Evolutionary conservation across 1,140 invertebrate genomes (phyloP).

Genomic region (Dinoponera quadriceps): DNA sequence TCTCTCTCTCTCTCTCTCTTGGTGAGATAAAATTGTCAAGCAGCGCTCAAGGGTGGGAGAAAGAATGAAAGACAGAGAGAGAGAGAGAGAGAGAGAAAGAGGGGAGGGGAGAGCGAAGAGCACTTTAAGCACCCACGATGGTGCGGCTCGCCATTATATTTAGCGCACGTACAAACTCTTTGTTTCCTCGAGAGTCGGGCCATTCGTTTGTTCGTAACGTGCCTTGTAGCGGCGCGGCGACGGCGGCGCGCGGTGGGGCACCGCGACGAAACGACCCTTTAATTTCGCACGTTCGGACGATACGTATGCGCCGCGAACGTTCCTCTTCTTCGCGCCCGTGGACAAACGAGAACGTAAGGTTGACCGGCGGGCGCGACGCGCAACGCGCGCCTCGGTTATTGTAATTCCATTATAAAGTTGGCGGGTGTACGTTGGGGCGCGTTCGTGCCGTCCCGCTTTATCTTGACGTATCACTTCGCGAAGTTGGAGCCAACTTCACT

Average conservation of each 20-base stretch:
- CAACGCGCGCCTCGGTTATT: neutral
- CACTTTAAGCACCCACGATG: constrained; percentile 35
- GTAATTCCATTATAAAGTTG: constrained; percentile 40
- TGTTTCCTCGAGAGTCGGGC: constrained; percentile 64
- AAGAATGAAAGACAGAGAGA: neutral
- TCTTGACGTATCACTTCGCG: constrained; percentile 1
- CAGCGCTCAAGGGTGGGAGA: neutral
- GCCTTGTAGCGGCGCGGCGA: constrained; percentile 45
- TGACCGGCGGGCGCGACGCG: constrained; percentile 20
- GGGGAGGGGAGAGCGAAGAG: neutral
- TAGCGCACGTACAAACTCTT: constrained; percentile 68
- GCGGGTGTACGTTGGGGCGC: neutral
- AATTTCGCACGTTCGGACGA: constrained; percentile 58
- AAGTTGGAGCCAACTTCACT: neutral
- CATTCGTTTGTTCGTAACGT: constrained; percentile 64
- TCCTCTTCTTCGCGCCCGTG: neutral
- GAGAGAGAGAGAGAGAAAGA: neutral
- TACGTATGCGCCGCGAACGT: constrained; percentile 35
- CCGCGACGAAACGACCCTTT: constrained; percentile 55
- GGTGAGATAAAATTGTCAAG: constrained; percentile 65
- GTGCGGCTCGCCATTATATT: constrained; percentile 53
- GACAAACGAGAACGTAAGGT: constrained; percentile 29
- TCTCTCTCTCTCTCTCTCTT: neutral
- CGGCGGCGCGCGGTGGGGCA: constrained; percentile 28
- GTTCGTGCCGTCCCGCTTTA: neutral